Base-by-base conservation (phyloP, 2,113 vertebrate species). In the Hiodon tergisus region DNA sequence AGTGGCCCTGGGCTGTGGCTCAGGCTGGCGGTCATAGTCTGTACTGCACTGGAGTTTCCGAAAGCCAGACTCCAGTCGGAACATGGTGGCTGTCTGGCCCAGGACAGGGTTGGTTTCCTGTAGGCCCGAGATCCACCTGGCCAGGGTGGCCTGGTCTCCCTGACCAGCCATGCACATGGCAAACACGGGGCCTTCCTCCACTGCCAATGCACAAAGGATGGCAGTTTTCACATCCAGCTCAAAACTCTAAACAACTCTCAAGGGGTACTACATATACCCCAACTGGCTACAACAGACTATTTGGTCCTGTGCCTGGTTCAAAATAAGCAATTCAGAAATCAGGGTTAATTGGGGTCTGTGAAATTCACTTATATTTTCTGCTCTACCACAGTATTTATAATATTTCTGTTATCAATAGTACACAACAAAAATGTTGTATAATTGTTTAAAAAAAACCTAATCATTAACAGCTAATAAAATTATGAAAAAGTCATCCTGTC, bases 91-190 rank as follows among this genome's bases (percentile, higher is more conserved):
- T 4, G 91, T 87, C 5, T 13, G 83, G 7, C 88, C 90, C 77
- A 98, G 83, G 5, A 91, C 67, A 3, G 93, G 93, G 78, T 95
- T 96, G 71, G 83, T 87, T 78, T 92, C 83, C 82, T 97, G 94
- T 58, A 98, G 90, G 50, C 92, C 90, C 0, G 90, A 87, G 78
- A 98, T 92, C 96, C 96, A 98, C 78, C 88, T 90, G 73, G 89
- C 90, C 66, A 98, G 86, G 0, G 92, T 92, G 5, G 77, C 86
- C 80, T 93, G 92, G 77, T 95, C 91, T 4, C 91, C 91, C 0
- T 83, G 88, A 6, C 89, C 84, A 0, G 84, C 86, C 91, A 96
- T 92, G 74, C 95, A 97, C 82, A 98, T 92, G 66, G 93, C 95
- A 2, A 92, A 96, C 60, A 98, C 75, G 0, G 90, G 87, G 8